Base-by-base conservation (phyloP, 2,888 invertebrate species). In the Agonopterix arenella region DNA sequence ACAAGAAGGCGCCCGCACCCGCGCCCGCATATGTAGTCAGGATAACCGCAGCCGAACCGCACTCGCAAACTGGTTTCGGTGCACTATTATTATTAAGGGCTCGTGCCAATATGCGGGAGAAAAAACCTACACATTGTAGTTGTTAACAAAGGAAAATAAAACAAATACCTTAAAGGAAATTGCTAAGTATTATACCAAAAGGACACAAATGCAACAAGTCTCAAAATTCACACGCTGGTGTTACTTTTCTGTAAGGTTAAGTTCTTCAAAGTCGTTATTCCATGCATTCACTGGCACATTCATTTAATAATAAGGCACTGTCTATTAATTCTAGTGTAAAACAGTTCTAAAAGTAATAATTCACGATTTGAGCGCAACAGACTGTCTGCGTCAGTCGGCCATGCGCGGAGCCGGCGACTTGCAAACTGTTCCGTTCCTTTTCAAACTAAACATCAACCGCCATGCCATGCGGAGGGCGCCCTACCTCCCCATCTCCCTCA, bases 21-120 rank as follows among this genome's bases (percentile, higher is more conserved):
- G 13, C 13, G 13, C 13, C 13, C 84, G 84, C 80, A 83, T 82
- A 69, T 65, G 66, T 76, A 74, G 74, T 70, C 84, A 76, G 85
- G 83, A 85, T 82, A 80, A 84, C 82, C 80, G 74, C 82, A 80
- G 70, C 73, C 81, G 68, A 77, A 82, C 83, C 80, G 68, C 81
- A 84, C 81, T 77, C 75, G 82, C 80, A 86, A 89, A 89, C 88
- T 73, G 86, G 88, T 88, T 89, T 80, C 60, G 70, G 82, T 84
- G 81, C 84, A 85, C 84, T 86, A 88, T 86, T 86, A 89, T 88
- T 89, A 88, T 85, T 86, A 82, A 79, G 78, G 82, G 77, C 84
- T 88, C 88, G 85, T 88, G 88, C 88, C 84, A 82, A 85, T 84
- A 76, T 68, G 80, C 78, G 73, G 67, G 68, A 72, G 71, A 80